These are phyloP conservation scores for Hiodon alosoides DNA, from an alignment of 2,113 vertebrate species.

Conservation along the genomic window DNA sequence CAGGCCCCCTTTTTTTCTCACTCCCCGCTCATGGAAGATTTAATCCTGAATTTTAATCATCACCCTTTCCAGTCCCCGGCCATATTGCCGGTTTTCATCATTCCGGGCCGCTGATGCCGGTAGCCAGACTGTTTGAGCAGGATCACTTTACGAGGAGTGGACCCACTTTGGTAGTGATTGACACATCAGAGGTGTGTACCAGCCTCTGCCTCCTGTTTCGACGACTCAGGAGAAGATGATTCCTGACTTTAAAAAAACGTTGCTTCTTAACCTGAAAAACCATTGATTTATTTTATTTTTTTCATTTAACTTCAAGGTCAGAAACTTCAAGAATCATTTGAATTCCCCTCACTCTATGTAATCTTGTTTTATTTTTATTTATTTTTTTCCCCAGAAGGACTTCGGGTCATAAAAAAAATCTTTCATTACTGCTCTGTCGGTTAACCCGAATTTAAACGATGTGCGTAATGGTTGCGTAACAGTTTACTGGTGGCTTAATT, in stretches of 20 bases:
- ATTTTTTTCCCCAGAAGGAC: no score
- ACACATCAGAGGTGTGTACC: constrained; percentile 12
- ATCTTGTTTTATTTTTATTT: no score
- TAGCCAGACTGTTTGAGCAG: not conserved
- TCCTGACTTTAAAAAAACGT: not conserved
- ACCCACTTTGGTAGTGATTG: not conserved
- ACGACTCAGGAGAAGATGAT: not conserved
- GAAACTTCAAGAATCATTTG: constrained; percentile 10
- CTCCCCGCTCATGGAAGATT: constrained; percentile 47
- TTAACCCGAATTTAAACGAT: not conserved
- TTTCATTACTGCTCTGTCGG: not conserved
- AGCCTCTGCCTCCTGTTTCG: not conserved
- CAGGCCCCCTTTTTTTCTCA: constrained; percentile 46
- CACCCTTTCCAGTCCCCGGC: not conserved
- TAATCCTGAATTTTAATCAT: constrained; percentile 37
- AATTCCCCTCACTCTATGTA: not conserved
- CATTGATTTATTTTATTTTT: constrained; percentile 6
- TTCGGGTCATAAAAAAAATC: no score
- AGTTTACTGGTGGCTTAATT: not conserved
- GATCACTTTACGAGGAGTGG: not conserved
- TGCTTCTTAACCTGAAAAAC: not conserved
- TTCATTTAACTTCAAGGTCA: constrained; percentile 8
- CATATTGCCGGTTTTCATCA: constrained; percentile 46
- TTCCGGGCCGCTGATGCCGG: constrained; percentile 37
- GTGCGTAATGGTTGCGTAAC: not conserved